phyloP scores from a whole-genome alignment of 2,888 invertebrate genomes.

The Stomorhina lunata region DNA sequence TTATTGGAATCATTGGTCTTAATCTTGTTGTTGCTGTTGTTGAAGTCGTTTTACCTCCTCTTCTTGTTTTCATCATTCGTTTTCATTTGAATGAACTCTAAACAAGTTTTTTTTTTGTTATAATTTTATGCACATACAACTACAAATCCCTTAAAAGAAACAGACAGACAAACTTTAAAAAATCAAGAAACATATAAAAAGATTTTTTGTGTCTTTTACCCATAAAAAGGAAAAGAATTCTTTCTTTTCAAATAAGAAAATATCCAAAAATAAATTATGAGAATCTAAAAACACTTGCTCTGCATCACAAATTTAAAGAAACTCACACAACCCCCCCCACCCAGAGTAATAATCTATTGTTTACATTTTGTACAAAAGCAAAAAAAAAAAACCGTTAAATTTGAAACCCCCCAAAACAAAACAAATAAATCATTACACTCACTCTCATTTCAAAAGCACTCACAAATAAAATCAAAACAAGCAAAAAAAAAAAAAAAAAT shows the following conservation, averaged over 20 bases:
- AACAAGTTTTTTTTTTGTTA: constrained; percentile 60
- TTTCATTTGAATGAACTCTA: constrained; percentile 59
- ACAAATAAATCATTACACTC: no score
- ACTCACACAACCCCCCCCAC: no score
- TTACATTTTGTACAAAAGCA: background rate
- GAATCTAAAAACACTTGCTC: no score
- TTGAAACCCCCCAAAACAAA: constrained; percentile 6
- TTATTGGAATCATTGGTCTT: constrained; percentile 16
- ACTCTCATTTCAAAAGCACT: no score
- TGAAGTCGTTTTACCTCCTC: background rate
- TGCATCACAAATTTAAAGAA: background rate
- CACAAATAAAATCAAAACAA: background rate
- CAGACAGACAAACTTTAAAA: background rate
- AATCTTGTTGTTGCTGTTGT: background rate
- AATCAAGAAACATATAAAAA: background rate
- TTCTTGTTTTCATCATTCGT: constrained; percentile 19
- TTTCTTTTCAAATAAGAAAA: no score
- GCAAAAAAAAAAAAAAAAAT: background rate
- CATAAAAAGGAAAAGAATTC: no score
- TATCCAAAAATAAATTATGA: no score
- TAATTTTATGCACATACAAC: constrained; percentile 22
- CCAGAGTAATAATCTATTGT: background rate
- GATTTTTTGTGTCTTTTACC: no score
- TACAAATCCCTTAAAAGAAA: background rate
- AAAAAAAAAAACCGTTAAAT: constrained; percentile 39